Percentiles rank a stretch among this genome's conserved stretches.
Conservation (phyloP, 2,888 invertebrate species). For the Scaptomyza tumidula region DNA sequence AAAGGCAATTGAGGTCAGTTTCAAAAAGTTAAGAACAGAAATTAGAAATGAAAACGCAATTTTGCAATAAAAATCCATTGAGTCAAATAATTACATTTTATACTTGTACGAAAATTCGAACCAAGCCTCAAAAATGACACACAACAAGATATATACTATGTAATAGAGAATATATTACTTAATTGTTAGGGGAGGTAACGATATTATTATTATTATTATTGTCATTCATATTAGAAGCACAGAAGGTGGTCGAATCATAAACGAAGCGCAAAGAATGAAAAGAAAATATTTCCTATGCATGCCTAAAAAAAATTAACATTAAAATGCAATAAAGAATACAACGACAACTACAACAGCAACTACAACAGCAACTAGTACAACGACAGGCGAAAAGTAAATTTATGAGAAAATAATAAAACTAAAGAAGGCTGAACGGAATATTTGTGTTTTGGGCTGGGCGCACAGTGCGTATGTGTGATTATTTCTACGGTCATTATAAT, state of each 20-base stretch:
- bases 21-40: slow-evolving; percentile 16
- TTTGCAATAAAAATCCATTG: slow-evolving; percentile 74
- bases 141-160: neutral
- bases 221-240: slow-evolving; percentile 59
- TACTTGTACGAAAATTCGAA: neutral
- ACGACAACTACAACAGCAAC: slow-evolving; percentile 2
- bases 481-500: slow-evolving; percentile 38
- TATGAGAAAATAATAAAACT: slow-evolving; percentile 76
- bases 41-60: slow-evolving; percentile 70
- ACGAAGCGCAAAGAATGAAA: slow-evolving; percentile 30
- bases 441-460: slow-evolving; percentile 46
- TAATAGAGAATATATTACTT: slow-evolving; percentile 52
- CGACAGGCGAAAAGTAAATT: slow-evolving; percentile 35
- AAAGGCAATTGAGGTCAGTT: slow-evolving; percentile 39
- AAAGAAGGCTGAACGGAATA: slow-evolving; percentile 32
- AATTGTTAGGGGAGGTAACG: slow-evolving; percentile 44
- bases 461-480: slow-evolving; percentile 60
- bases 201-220: neutral
- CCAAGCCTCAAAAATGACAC: slow-evolving; percentile 39
- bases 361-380: neutral
- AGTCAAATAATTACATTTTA: slow-evolving; percentile 37
- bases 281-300: slow-evolving; percentile 5
- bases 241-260: slow-evolving; percentile 51
- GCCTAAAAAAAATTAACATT: slow-evolving; percentile 67
- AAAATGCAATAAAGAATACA: slow-evolving; percentile 72